Conservation (phyloP, 1,140 invertebrate species). For the Plectus sambesii region DNA sequence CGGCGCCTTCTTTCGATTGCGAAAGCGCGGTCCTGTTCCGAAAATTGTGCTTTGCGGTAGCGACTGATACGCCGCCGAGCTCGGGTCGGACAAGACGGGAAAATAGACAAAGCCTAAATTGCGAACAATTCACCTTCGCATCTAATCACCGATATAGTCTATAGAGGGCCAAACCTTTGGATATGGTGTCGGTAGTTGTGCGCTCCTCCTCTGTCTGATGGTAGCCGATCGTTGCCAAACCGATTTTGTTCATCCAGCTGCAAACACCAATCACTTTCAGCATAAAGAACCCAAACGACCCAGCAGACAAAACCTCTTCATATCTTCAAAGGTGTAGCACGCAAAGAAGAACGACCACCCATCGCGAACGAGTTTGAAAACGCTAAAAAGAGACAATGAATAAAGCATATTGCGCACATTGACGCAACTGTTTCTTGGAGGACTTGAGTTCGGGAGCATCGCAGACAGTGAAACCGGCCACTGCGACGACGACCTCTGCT, state of each 20-base stretch:
- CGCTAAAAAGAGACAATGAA: conserved; percentile 14
- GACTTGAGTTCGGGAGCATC: conserved; percentile 21
- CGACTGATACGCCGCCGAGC: too few relatives aligned
- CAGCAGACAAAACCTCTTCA: conserved; percentile 12
- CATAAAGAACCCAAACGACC: too few relatives aligned
- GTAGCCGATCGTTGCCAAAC: conserved; percentile 13
- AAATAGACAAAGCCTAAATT: too few relatives aligned
- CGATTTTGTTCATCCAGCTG: conserved; percentile 24
- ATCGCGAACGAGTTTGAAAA: conserved; percentile 14
- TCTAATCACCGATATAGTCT: too few relatives aligned
- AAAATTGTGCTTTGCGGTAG: too few relatives aligned
- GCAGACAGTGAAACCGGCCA: conserved; percentile 18
- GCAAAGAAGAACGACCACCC: conserved; percentile 18
- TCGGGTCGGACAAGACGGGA: too few relatives aligned
- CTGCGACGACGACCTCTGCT: conserved; percentile 14
- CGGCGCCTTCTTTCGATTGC: too few relatives aligned
- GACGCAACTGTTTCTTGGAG: conserved; percentile 22
- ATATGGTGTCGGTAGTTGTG: too few relatives aligned
- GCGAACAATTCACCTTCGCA: too few relatives aligned
- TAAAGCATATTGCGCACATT: neutral
- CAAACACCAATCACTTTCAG: neutral
- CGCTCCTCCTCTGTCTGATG: neutral
- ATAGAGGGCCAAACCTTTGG: too few relatives aligned
- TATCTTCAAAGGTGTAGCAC: conserved; percentile 9
- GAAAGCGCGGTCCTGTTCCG: too few relatives aligned